Percentiles rank a stretch among this genome's conserved stretches.
Evolutionary conservation across 2,113 vertebrate genomes (phyloP).

Genomic region (Peucedramus taeniatus): DNA sequence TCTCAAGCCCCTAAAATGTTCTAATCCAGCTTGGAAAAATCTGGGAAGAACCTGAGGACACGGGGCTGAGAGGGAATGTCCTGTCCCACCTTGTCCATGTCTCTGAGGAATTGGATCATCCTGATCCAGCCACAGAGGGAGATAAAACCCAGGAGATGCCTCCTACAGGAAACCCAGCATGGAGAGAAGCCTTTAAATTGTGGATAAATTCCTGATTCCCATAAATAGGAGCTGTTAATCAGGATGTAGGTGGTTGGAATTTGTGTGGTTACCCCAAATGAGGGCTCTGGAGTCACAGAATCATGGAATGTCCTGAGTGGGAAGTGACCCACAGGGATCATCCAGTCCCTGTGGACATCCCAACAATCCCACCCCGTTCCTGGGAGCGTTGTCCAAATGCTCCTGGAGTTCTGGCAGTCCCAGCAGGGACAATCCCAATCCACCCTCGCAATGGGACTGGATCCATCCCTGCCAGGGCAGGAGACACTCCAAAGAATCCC

Average conservation of each 20-base stretch:
- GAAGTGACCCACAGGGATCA: neutral
- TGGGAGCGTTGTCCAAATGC: rapidly evolving
- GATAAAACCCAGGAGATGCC: neutral
- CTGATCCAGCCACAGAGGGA: neutral
- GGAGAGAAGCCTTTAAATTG: neutral
- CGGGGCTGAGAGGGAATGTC: neutral
- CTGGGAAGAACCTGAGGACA: neutral
- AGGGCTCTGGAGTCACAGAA: neutral
- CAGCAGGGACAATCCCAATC: neutral
- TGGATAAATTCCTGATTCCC: neutral
- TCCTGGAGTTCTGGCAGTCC: neutral
- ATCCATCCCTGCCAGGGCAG: neutral
- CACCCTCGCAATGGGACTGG: neutral
- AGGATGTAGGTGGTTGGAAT: neutral
- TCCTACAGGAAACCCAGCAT: neutral
- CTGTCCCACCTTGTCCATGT: neutral
- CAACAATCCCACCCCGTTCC: neutral
- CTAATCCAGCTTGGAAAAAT: neutral
- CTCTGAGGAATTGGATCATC: neutral
- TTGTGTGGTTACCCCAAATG: neutral
- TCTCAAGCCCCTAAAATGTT: neutral
- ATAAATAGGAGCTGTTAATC: neutral
- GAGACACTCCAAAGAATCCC: neutral
- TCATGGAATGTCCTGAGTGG: neutral
- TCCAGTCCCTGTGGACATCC: neutral